Base-by-base conservation (phyloP, 2,888 invertebrate genomes). In the Ditula angustiorana region DNA sequence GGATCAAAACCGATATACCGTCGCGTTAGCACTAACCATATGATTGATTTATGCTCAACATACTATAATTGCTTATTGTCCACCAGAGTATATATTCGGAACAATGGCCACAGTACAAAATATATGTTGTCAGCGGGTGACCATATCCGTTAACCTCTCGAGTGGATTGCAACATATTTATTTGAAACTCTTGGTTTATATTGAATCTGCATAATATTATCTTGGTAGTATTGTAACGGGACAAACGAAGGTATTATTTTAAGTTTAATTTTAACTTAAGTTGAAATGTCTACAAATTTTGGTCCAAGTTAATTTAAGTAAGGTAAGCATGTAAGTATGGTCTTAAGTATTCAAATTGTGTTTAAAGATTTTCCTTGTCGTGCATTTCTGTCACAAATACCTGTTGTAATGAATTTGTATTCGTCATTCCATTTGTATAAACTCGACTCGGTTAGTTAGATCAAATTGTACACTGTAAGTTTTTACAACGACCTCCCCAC, bases 231-330 rank as follows among this genome's bases (percentile, higher is more conserved):
- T 72, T 69, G 61, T 65, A 69, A 72, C 56, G 73, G 74, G 69
- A 69, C 57, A 58, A 63, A 60, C 28, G 69, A 71, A 66, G 68
- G 68, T 62, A 72, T 71, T 72, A 71, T 73, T 68, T 76, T 79
- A 77, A 76, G 75, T 77, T 80, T 73, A 74, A 73, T 71, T 76
- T 68, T 76, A 71, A 75, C 77, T 75, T 79, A 75, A 77, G 73
- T 68, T 69, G 72, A 76, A 73, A 74, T 71, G 71, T 71, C 72
- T 77, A 77, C 74, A 77, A 41, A 77, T 70, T 73, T 78, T 72
- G 89, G 87, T 88, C 87, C 87, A 86, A 87, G 86, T 85, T 85
- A 82, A 77, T 77, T 83, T 88, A 87, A 83, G 78, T 78, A 76
- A 74, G 72, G 71, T 79, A 78, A 68, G 69, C 71, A 68, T 49